Percentiles rank a stretch among this genome's conserved stretches.
Evolutionary conservation across 2,113 vertebrate species (phyloP).

Genomic region (Scytalopus superciliaris): DNA sequence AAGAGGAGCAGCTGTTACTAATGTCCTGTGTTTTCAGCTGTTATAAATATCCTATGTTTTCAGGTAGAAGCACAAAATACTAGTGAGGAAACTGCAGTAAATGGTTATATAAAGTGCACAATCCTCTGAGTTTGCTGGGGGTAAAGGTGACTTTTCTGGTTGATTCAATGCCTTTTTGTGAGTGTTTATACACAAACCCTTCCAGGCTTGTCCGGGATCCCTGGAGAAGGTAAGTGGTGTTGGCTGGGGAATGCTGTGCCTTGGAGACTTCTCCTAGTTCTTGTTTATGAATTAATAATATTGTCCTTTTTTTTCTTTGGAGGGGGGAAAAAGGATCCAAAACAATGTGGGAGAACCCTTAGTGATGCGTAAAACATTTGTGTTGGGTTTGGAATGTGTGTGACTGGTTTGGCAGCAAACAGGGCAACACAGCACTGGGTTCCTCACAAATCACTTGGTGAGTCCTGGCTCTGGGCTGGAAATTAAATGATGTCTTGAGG

Average conservation of each 20-base stretch:
- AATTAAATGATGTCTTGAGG: not conserved
- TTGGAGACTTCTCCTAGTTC: not conserved
- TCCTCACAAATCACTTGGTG: not conserved
- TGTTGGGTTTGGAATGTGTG: not conserved
- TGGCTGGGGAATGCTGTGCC: not conserved
- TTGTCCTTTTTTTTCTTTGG: not conserved
- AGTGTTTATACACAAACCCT: not conserved
- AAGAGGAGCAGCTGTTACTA: not conserved
- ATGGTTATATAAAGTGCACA: not conserved
- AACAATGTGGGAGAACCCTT: not conserved
- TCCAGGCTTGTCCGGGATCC: not conserved
- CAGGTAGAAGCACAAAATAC: not conserved
- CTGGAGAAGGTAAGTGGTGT: not conserved
- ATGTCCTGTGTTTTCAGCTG: not conserved
- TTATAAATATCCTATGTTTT: not conserved
- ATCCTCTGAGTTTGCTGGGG: not conserved
- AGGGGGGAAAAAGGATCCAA: not conserved
- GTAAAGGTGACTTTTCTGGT: not conserved
- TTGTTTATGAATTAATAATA: not conserved
- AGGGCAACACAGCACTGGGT: not conserved
- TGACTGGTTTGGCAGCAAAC: not conserved
- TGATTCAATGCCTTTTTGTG: not conserved
- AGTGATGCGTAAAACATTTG: not conserved
- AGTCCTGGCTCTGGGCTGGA: not conserved
- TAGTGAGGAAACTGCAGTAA: not conserved